Evolutionary conservation across 2,113 vertebrate genomes (phyloP), one percentile per base, ranked within the genome.

Genomic region (human): DNA sequence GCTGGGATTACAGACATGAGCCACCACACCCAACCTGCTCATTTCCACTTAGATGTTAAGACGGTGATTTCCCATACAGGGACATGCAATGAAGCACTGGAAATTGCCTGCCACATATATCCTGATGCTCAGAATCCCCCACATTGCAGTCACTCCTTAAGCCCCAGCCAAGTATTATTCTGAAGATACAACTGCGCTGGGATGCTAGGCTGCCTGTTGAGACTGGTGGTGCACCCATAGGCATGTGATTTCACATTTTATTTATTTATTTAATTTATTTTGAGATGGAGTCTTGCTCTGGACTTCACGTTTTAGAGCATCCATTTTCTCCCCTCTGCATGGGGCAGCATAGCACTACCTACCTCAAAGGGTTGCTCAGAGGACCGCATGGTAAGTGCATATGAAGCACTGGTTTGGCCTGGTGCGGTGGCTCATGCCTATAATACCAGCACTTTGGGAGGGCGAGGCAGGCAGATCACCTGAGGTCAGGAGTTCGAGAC

Each of bases 11-110:
- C 27, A 64, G 61, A 27, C 27, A 64, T 64, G 61, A 64, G 61
- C 61, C 61, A 64, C 12, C 27, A 30, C 12, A 12, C 12, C 27
- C 61, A 64, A 25, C 61, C 61, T 83, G 61, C 5, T 16, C 30
- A 35, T n/a, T 40, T 89, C 40, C 55, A 73, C 18, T 18, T 2
- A n/a, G 59, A 64, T 48, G 64, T 20, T 20, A 32, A 75, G 55
- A 76, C 50, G 50, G 25, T 9, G 48, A 64, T 38, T 76, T 75
- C 48, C 43, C 45, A 72, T 25, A 13, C 3, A n/a, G 43, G 50
- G 12, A 59, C 0, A 0, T 43, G 70, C 43, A 73, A 27, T 5
- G 10, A 10, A 48, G 5, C 8, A 27, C 66, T 3, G 0, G 81
- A 55, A 93, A 35, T 8, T 5, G 3, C 76, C 83, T 50, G 38